Evolutionary conservation across 2,888 invertebrate genomes (phyloP).

Genomic region (Panzeria rudis): DNA sequence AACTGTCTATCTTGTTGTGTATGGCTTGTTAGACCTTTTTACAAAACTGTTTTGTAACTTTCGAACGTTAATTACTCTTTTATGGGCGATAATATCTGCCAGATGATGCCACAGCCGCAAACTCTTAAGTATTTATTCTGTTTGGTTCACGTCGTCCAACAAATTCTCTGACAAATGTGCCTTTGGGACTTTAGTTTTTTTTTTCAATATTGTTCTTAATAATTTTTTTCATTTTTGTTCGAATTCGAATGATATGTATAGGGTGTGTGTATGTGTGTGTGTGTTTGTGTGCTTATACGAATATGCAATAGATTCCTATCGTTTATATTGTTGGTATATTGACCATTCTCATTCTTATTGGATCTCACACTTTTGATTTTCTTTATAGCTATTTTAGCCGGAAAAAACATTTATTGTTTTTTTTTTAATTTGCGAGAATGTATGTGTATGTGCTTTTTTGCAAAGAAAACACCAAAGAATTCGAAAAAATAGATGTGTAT

Average conservation of each 20-base stretch:
- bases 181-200: conserved; percentile 48
- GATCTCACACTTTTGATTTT: conserved; percentile 65
- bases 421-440: neutral
- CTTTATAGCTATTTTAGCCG: conserved; percentile 37
- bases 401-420: conserved; percentile 29
- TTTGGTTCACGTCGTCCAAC: neutral
- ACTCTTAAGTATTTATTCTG: conserved; percentile 24
- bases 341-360: conserved; percentile 41
- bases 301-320: conserved; percentile 60
- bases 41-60: conserved; percentile 71
- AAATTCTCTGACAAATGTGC: conserved; percentile 65
- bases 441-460: neutral
- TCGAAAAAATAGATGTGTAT: conserved; percentile 17
- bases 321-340: conserved; percentile 36
- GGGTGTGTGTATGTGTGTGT: neutral
- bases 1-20: conserved; percentile 35
- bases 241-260: conserved; percentile 27
- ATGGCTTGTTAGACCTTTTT: conserved; percentile 64
- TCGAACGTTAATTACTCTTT: conserved; percentile 75
- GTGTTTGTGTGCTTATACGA: neutral
- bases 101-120: conserved; percentile 66
- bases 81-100: conserved; percentile 75
- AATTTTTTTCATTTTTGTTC: neutral
- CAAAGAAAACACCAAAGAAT: conserved; percentile 3
- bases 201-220: neutral